Evolutionary conservation across 2,888 invertebrate species (phyloP).

Genomic region (Ferdinandea cuprea): DNA sequence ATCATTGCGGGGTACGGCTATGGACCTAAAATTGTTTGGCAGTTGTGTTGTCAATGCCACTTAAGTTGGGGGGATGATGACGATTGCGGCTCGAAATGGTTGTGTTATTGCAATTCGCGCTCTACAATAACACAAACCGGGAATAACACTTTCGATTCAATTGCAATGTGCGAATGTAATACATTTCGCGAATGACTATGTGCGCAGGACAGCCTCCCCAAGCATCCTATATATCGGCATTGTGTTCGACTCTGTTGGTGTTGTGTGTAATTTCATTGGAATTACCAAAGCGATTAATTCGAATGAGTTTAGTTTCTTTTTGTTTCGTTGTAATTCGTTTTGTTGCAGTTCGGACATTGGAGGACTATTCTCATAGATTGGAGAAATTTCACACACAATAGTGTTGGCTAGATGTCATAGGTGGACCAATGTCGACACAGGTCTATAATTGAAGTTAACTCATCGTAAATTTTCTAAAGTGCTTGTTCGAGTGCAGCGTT

Average conservation of each 20-base stretch:
- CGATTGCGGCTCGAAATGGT: slow-evolving; percentile 50
- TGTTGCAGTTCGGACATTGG: neutral
- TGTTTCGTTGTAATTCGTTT: neutral
- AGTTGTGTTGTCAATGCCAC: slow-evolving; percentile 73
- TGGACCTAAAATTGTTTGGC: slow-evolving; percentile 64
- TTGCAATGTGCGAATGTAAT: slow-evolving; percentile 65
- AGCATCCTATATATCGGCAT: too few relatives aligned
- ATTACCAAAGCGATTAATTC: slow-evolving; percentile 68
- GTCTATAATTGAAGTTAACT: slow-evolving; percentile 67
- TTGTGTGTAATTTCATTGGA: slow-evolving; percentile 71
- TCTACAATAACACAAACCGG: slow-evolving; percentile 20
- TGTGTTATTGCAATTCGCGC: slow-evolving; percentile 21
- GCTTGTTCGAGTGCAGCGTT: neutral
- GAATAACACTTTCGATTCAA: slow-evolving; percentile 72
- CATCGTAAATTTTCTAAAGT: slow-evolving; percentile 39
- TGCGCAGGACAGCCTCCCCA: slow-evolving; percentile 18
- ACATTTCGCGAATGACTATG: slow-evolving; percentile 60
- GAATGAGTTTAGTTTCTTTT: slow-evolving; percentile 34
- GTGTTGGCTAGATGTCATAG: slow-evolving; percentile 55
- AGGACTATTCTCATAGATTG: slow-evolving; percentile 21
- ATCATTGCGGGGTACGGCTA: slow-evolving; percentile 10
- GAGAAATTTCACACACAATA: slow-evolving; percentile 19
- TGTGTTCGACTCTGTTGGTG: slow-evolving; percentile 45
- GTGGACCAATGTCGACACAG: slow-evolving; percentile 65
- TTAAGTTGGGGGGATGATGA: slow-evolving; percentile 59